A percentile compares a stretch with the other conserved stretches of the same genome.
Evolutionary conservation across 2,113 vertebrate species (phyloP).

Genomic region (Hystrix cristata): DNA sequence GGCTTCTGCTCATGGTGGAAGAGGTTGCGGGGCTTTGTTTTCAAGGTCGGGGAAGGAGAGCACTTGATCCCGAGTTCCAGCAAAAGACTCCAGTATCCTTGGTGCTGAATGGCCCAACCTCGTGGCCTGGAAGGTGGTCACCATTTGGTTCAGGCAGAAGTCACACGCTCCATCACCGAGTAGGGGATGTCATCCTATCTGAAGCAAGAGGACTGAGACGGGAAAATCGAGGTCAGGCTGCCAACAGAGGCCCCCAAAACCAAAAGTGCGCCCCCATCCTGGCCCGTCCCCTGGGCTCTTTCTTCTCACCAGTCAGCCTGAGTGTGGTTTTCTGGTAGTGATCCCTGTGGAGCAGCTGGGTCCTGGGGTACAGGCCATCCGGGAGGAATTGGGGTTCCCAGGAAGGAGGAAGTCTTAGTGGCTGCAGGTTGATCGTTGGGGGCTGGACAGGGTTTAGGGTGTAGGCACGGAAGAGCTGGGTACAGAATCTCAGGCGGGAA

Average conservation of each 20-base stretch:
- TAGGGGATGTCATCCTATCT: background rate
- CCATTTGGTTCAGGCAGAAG: background rate
- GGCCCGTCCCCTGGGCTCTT: background rate
- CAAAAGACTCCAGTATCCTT: background rate
- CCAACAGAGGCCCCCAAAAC: background rate
- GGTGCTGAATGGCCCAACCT: background rate
- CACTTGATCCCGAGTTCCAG: background rate
- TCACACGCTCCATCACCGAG: background rate
- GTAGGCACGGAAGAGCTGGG: too few relatives aligned
- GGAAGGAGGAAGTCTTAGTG: background rate
- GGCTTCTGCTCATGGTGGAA: background rate
- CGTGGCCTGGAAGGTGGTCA: background rate
- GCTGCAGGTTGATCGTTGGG: background rate
- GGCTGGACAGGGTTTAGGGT: background rate
- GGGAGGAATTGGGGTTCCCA: background rate
- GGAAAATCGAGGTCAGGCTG: background rate
- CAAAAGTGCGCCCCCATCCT: background rate
- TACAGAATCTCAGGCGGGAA: background rate
- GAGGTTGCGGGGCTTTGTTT: background rate
- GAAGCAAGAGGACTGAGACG: background rate
- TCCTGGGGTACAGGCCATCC: accelerated
- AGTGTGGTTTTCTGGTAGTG: background rate
- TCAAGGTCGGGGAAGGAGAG: background rate
- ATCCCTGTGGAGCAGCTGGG: background rate
- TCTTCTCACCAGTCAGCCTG: background rate